phyloP scores from a whole-genome alignment of 2,797 vertebrate species.

The Channallabes apus region DNA sequence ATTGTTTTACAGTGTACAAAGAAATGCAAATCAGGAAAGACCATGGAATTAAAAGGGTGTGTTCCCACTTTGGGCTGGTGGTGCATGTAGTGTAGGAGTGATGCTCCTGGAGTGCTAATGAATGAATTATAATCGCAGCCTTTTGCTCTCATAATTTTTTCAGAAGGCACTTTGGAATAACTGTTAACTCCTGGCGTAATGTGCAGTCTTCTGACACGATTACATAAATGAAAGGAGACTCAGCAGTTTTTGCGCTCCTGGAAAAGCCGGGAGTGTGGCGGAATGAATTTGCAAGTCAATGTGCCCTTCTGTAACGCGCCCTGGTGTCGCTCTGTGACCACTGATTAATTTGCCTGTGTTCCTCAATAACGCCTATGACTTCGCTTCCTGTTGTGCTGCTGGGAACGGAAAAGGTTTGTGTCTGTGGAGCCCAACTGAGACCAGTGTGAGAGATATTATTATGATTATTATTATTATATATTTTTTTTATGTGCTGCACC shows the following conservation, averaged over 20 bases:
- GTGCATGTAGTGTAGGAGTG: background rate
- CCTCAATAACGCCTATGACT: conserved; percentile 25
- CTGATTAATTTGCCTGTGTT: conserved; percentile 32
- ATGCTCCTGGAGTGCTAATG: background rate
- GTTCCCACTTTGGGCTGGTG: no score
- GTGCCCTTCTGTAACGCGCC: conserved; percentile 18
- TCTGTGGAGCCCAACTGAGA: conserved; percentile 52
- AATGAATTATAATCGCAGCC: background rate
- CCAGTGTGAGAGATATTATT: conserved; percentile 21
- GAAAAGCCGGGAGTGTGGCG: conserved; percentile 3
- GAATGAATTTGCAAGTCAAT: conserved; percentile 42
- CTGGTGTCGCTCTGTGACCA: conserved; percentile 30
- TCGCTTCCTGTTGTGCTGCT: conserved; percentile 70
- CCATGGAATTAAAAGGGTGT: no score
- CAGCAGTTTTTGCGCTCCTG: background rate
- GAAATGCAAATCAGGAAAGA: no score
- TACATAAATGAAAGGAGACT: background rate
- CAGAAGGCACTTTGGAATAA: background rate
- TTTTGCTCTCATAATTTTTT: background rate
- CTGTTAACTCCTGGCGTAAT: background rate
- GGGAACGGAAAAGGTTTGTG: conserved; percentile 69
- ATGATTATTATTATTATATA: conserved; percentile 22
- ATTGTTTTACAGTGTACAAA: no score
- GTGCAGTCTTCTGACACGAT: background rate
- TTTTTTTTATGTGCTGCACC: conserved; percentile 62